Conservation (phyloP, 2,113 vertebrate genomes). For the Carassius gibelio region DNA sequence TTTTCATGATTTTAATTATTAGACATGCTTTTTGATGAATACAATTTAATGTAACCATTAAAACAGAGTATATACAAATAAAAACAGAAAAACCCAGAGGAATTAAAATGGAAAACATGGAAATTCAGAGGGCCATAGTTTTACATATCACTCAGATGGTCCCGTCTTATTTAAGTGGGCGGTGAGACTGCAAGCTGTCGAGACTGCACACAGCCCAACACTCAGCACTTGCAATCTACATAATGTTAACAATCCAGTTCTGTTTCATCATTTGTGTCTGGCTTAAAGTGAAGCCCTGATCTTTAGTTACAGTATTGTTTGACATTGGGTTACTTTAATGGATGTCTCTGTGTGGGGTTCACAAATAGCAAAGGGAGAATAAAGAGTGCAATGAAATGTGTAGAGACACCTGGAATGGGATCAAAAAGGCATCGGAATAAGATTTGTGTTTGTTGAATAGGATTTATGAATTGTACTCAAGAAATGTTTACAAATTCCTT, state of each 20-base stretch:
- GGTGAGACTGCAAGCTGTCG: not conserved
- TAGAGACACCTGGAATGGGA: conserved; percentile 19
- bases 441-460: not conserved
- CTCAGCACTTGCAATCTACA: not conserved
- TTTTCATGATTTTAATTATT: too few species aligned
- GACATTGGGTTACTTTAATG: not conserved
- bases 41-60: too few species aligned
- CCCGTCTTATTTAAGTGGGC: not conserved
- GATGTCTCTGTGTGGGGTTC: not conserved
- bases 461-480: conserved; percentile 1
- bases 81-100: too few species aligned
- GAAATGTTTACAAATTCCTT: conserved; percentile 58
- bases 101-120: too few species aligned
- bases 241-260: not conserved
- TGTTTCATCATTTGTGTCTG: not conserved
- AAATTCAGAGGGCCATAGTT: too few species aligned
- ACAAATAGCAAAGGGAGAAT: not conserved
- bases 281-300: not conserved
- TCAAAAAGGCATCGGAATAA: not conserved
- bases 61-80: too few species aligned
- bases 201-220: not conserved
- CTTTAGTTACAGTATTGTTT: not conserved
- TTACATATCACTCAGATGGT: not conserved
- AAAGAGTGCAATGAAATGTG: not conserved
- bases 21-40: too few species aligned